Conservation (phyloP, 2,797 vertebrate genomes). For the Cheirogaleus major region DNA sequence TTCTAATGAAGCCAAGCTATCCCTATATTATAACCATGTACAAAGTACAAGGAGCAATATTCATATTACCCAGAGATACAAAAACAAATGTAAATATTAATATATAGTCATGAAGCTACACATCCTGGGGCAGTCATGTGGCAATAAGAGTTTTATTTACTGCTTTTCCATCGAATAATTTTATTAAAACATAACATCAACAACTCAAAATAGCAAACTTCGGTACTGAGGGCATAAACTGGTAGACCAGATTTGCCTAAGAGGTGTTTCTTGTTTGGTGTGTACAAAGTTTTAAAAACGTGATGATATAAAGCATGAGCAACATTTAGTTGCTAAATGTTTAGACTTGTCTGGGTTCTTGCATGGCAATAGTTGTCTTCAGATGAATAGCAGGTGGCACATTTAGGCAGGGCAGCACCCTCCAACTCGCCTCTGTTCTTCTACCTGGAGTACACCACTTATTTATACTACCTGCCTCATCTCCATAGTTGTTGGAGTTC, state of each 20-base stretch:
- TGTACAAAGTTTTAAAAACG: background rate
- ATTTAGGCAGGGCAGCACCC: background rate
- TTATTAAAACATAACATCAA: background rate
- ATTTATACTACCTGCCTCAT: background rate
- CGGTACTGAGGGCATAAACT: background rate
- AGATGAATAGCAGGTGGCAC: background rate
- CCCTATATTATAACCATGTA: background rate
- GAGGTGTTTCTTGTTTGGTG: background rate
- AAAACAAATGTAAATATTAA: background rate
- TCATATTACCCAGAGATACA: background rate
- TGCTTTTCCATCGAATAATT: background rate
- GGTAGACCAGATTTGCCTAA: background rate
- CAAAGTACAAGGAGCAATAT: background rate
- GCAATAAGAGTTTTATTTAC: background rate
- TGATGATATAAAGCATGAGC: background rate
- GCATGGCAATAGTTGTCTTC: background rate
- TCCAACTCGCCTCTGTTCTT: background rate
- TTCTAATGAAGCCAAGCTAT: background rate
- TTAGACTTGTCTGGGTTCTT: background rate
- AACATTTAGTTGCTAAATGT: background rate
- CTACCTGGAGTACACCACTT: accelerated
- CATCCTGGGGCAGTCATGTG: background rate
- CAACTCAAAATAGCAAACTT: background rate
- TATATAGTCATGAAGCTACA: background rate
- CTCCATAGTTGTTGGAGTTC: background rate